Conservation (phyloP, 2,888 invertebrate genomes). For the Drosophila basisetae region DNA sequence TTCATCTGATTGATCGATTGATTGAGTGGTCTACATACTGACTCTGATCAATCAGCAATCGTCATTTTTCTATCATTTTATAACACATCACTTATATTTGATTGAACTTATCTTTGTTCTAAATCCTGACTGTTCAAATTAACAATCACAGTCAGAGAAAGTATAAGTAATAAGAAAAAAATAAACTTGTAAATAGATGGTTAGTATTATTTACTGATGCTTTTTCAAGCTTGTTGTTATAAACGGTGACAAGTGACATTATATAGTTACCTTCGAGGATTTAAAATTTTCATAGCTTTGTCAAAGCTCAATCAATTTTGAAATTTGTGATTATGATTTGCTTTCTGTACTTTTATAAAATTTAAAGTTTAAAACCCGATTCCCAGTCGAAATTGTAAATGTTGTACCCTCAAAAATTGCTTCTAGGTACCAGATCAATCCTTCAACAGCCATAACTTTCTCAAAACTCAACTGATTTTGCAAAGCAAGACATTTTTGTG, state of each 20-base stretch:
- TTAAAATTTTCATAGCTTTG: not conserved
- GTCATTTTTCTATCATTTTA: not conserved
- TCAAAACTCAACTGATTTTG: not conserved
- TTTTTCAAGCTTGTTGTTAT: not conserved
- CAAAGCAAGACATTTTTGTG: not conserved
- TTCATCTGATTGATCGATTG: slow-evolving; percentile 1
- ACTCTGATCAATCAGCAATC: not conserved
- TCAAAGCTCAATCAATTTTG: not conserved
- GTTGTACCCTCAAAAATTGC: not conserved
- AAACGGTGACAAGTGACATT: not conserved
- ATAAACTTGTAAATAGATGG: not conserved
- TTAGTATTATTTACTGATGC: not conserved
- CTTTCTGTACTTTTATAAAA: not conserved
- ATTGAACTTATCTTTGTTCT: not conserved
- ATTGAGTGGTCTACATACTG: not conserved
- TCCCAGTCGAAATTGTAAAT: not conserved
- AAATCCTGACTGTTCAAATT: not conserved
- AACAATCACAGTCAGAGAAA: not conserved
- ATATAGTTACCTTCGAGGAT: not conserved
- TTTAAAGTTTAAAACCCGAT: not conserved
- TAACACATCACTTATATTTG: not conserved
- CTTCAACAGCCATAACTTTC: not conserved
- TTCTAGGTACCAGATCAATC: not conserved
- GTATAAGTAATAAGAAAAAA: not conserved
- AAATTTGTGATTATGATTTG: not conserved